Percentiles rank a stretch among this genome's conserved stretches.
Evolutionary conservation across 1,140 invertebrate genomes (phyloP).

Genomic region (Pseudobourletiella spinata): DNA sequence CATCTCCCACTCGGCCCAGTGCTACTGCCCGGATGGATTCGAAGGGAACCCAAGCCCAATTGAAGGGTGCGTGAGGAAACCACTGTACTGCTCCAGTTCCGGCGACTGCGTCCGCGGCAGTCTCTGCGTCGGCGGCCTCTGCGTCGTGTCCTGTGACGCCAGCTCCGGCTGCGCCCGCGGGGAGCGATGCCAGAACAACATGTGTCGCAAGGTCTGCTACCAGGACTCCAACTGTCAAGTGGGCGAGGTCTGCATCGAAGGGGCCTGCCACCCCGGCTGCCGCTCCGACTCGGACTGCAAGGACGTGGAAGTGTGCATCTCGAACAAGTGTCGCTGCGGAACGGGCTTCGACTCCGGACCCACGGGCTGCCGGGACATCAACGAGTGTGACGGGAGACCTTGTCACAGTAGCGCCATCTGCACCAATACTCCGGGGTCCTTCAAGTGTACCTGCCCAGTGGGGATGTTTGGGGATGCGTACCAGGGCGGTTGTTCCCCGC

Average conservation of each 20-base stretch:
- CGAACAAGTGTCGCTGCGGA: conserved; percentile 65
- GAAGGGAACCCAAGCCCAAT: conserved; percentile 77
- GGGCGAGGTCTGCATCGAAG: conserved; percentile 77
- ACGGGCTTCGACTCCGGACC: conserved; percentile 58
- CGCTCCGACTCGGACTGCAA: conserved; percentile 69
- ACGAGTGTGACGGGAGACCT: conserved; percentile 65
- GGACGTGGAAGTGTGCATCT: conserved; percentile 65
- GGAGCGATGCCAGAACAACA: conserved; percentile 66
- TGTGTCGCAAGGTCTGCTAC: conserved; percentile 77
- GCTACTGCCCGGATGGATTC: conserved; percentile 71
- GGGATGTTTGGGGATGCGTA: conserved; percentile 68
- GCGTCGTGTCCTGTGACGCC: conserved; percentile 62
- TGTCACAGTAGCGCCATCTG: conserved; percentile 72
- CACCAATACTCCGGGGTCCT: conserved; percentile 68
- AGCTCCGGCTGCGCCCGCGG: conserved; percentile 64
- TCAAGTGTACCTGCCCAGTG: conserved; percentile 63
- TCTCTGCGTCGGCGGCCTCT: conserved; percentile 61
- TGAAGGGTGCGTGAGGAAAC: conserved; percentile 73
- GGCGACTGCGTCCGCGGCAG: conserved; percentile 61
- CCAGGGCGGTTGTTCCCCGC: conserved; percentile 54
- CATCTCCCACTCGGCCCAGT: conserved; percentile 41
- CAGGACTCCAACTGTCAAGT: conserved; percentile 77
- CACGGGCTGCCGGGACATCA: conserved; percentile 62
- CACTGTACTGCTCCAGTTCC: conserved; percentile 52
- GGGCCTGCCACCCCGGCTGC: conserved; percentile 71